These are phyloP conservation scores for Puntigrus tetrazona DNA, from an alignment of 2,113 vertebrate species.

Conservation along the genomic window DNA sequence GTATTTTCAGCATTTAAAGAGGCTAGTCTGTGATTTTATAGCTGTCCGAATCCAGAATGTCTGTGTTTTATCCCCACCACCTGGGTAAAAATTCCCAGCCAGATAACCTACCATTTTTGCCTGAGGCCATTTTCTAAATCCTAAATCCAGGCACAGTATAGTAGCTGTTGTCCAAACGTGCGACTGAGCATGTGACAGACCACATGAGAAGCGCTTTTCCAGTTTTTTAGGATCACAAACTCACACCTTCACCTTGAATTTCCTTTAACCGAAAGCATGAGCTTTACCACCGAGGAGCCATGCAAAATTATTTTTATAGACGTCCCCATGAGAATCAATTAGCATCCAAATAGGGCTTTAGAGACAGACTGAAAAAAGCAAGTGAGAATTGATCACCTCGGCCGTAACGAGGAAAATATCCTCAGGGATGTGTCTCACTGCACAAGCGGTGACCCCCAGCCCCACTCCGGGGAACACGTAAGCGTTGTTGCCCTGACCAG, in stretches of 20 bases:
- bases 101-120: not conserved
- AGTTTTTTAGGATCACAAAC: too few species aligned
- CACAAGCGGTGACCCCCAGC: conserved; percentile 84
- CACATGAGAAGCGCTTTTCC: too few species aligned
- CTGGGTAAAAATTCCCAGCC: not conserved
- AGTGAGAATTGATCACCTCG: conserved; percentile 78
- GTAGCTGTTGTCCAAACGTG: not conserved
- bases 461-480: conserved; percentile 96
- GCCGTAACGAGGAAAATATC: conserved; percentile 88
- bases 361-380: not conserved
- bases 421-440: conserved; percentile 82
- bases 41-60: not conserved
- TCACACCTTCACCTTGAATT: too few species aligned
- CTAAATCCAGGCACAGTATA: too few species aligned
- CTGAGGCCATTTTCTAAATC: too few species aligned
- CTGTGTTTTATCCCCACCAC: not conserved
- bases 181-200: not conserved
- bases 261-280: too few species aligned
- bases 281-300: not conserved
- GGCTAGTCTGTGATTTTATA: not conserved
- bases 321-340: not conserved
- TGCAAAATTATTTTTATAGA: too few species aligned
- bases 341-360: not conserved
- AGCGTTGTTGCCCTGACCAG: conserved; percentile 96
- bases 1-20: not conserved